Base-by-base conservation (phyloP, 2,888 invertebrate species). In the Drosophila subsilvestris region DNA sequence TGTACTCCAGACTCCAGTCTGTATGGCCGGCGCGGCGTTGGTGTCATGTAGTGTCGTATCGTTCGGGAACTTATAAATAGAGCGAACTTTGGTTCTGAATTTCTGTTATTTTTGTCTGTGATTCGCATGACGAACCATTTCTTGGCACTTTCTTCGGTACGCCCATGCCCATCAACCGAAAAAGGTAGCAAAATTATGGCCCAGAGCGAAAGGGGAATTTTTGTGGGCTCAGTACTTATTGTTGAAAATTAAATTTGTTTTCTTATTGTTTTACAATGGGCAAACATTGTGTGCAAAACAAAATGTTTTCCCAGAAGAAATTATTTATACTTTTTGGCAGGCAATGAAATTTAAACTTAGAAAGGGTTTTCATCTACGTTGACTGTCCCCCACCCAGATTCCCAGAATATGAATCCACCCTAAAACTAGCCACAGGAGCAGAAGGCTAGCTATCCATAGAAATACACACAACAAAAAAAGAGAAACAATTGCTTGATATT, bases 91-190 rank as follows among this genome's bases (percentile, higher is more conserved):
- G 37, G 77, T 43, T 76, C 68, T 60, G 80, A 62, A 69, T 80
- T 67, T 59, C 73, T 66, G 55, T 68, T 66, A 48, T 68, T 68
- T 48, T 55, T 22, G 69, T 18, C 69, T 17, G 66, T 79, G 63
- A 88, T 86, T 86, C 86, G 86, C 83, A 76, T 87, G 74, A 63
- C 74, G 72, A 82, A 85, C 57, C 70, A 50, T 68, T 76, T 75
- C 70, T 57, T 65, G 65, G 55, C 56, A 73, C 56, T 74, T 71
- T 71, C 70, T 37, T 68, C 68, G 68, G 29, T 32, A 32, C 32
- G 32, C 12, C 54, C 68, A 55, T 68, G n/a, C n/a, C 68, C 68
- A 55, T 68, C 67, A 57, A 45, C 6, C 51, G 43, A 32, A 66
- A 63, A 67, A 54, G 53, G 67, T 50, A 68, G 57, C 58, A 27